Evolutionary conservation across 1,140 invertebrate genomes (phyloP).

Genomic region (Tachypleus tridentatus): DNA sequence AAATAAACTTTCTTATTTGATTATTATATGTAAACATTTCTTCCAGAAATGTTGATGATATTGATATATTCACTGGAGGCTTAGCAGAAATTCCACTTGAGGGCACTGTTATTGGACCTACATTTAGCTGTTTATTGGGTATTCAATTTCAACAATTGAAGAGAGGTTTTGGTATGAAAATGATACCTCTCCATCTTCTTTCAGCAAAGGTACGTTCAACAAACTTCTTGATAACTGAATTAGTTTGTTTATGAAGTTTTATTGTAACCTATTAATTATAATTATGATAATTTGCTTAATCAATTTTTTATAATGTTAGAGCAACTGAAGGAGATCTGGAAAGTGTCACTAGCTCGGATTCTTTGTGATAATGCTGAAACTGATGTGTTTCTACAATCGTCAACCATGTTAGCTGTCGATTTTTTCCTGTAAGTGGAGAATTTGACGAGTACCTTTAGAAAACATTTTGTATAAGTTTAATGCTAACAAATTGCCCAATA

Average conservation of each 20-base stretch:
- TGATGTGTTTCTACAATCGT: slow-evolving; percentile 58
- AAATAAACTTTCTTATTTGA: too few species aligned
- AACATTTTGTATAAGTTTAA: too few species aligned
- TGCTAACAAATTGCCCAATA: too few species aligned
- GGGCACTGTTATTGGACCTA: slow-evolving; percentile 64
- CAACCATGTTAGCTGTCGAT: slow-evolving; percentile 76
- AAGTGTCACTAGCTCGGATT: slow-evolving; percentile 62
- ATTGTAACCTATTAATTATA: too few species aligned
- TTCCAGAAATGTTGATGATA: slow-evolving; percentile 51
- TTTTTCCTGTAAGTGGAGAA: slow-evolving; percentile 51
- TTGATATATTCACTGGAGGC: slow-evolving; percentile 76
- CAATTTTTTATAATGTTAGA: slow-evolving; percentile 33
- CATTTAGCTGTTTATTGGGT: slow-evolving; percentile 65
- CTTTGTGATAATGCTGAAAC: slow-evolving; percentile 76
- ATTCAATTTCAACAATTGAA: slow-evolving; percentile 64
- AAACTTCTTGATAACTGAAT: too few species aligned
- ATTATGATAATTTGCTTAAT: too few species aligned
- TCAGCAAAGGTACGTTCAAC: slow-evolving; percentile 46
- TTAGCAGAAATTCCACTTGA: slow-evolving; percentile 56
- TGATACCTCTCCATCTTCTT: slow-evolving; percentile 75
- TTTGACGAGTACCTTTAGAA: too few species aligned
- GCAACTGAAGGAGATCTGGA: slow-evolving; percentile 76
- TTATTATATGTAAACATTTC: too few species aligned
- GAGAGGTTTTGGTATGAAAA: slow-evolving; percentile 92
- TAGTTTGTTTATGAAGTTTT: too few species aligned